A percentile compares a stretch with the other conserved stretches of the same genome.
Conservation (phyloP, 2,113 vertebrate genomes). For the Pongo pygmaeus region DNA sequence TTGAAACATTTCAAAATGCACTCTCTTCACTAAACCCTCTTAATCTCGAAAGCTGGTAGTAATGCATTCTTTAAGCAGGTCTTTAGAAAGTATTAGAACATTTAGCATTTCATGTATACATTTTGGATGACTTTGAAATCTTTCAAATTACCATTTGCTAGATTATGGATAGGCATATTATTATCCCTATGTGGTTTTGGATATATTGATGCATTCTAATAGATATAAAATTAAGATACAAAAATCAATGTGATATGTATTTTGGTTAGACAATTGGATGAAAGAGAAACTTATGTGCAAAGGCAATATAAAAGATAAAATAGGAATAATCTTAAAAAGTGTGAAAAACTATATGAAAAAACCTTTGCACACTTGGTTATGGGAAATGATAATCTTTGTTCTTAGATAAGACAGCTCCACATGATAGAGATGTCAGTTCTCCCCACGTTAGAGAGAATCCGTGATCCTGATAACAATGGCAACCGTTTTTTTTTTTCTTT, state of each 20-base stretch:
- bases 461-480: not conserved
- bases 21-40: conserved; percentile 4
- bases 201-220: not conserved
- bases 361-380: not conserved
- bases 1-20: not conserved
- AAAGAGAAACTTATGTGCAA: not conserved
- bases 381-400: not conserved
- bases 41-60: not conserved
- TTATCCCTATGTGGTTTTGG: not conserved
- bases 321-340: not conserved
- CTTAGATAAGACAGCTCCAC: not conserved
- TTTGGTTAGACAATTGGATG: not conserved
- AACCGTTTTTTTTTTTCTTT: not conserved
- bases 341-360: not conserved
- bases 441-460: not conserved
- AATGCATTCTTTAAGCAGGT: not conserved
- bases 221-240: not conserved
- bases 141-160: conserved; percentile 26
- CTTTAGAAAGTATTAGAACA: conserved; percentile 28
- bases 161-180: not conserved
- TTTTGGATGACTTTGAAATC: not conserved
- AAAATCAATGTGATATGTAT: not conserved
- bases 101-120: conserved; percentile 1
- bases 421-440: not conserved
- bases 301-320: not conserved